Percentiles rank a stretch among this genome's conserved stretches.
These are phyloP conservation scores for Lasioglossum baleicum DNA, from an alignment of 1,140 invertebrate species.

Conservation along the genomic window DNA sequence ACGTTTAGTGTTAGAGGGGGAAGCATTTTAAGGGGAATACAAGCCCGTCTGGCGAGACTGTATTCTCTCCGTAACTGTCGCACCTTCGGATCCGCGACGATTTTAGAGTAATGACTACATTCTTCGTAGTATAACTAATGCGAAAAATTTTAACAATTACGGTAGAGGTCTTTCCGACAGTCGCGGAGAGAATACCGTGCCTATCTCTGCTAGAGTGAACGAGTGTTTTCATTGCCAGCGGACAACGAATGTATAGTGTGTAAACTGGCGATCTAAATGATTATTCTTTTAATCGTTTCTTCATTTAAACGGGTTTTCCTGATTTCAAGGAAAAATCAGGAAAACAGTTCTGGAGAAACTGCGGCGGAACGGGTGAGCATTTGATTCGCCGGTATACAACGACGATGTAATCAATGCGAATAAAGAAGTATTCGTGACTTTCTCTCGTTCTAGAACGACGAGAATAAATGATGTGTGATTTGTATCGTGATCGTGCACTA, in stretches of 20 bases:
- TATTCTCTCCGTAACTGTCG: too few species aligned
- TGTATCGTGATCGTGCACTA: not conserved
- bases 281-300: not conserved
- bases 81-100: too few species aligned
- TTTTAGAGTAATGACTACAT: too few species aligned
- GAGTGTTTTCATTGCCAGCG: not conserved
- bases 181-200: not conserved
- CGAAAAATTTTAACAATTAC: too few species aligned
- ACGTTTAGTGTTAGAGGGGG: too few species aligned
- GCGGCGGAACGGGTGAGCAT: not conserved
- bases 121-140: too few species aligned
- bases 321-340: not conserved
- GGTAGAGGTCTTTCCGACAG: too few species aligned
- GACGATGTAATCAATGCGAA: not conserved
- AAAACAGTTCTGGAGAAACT: not conserved
- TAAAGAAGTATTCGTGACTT: not conserved
- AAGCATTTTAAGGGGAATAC: too few species aligned
- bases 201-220: not conserved
- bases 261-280: not conserved
- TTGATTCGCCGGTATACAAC: not conserved
- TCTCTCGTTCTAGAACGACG: not conserved
- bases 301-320: not conserved
- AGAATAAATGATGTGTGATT: conserved; percentile 4
- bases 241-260: not conserved
- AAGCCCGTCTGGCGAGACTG: too few species aligned